These are phyloP conservation scores for Xestoiulus laeticollis DNA, from an alignment of 2,888 invertebrate genomes.

Conservation along the genomic window DNA sequence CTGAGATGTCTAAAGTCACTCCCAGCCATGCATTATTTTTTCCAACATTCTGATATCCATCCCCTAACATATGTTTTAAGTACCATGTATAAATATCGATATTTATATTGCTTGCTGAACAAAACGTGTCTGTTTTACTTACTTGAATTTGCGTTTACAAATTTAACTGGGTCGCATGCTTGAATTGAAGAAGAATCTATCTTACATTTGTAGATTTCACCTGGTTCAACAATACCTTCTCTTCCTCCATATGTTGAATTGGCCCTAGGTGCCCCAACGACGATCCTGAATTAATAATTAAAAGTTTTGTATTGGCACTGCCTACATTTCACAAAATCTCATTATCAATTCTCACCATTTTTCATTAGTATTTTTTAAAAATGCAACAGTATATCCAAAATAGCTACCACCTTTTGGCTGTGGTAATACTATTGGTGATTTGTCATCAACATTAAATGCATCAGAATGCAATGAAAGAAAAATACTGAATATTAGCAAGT, in stretches of 20 bases:
- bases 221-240: constrained; percentile 66
- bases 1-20: constrained; percentile 49
- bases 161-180: background rate
- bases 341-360: background rate
- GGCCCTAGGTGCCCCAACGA: constrained; percentile 69
- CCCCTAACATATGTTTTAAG: background rate
- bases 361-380: background rate
- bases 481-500: background rate
- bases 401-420: background rate
- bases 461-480: background rate
- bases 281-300: constrained; percentile 62
- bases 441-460: constrained; percentile 19
- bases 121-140: background rate
- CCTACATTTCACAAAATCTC: background rate
- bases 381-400: constrained; percentile 39
- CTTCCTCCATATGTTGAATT: constrained; percentile 65
- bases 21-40: constrained; percentile 48
- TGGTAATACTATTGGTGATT: background rate
- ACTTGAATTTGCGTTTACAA: background rate
- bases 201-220: constrained; percentile 68
- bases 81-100: background rate
- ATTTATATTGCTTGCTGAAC: too few relatives aligned
- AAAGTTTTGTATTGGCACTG: background rate
- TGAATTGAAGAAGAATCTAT: constrained; percentile 53
- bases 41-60: background rate